phyloP scores from a whole-genome alignment of 2,797 vertebrate genomes.

The Danionella dracula region DNA sequence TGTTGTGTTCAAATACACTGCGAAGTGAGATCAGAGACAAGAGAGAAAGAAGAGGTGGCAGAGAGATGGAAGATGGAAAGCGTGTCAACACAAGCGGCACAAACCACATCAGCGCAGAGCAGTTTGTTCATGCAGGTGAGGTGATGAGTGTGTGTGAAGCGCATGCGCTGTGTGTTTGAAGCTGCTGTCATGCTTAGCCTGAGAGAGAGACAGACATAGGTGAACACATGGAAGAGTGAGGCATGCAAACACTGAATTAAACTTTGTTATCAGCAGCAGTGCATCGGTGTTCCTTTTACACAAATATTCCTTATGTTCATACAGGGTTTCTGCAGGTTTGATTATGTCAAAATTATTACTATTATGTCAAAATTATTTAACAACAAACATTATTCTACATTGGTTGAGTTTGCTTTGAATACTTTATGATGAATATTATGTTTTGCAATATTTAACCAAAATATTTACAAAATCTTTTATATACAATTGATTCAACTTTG shows the following conservation, averaged over 20 bases:
- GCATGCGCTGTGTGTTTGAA: conserved; percentile 7
- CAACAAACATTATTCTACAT: too few species aligned
- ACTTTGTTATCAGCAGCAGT: background rate
- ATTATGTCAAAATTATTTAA: too few species aligned
- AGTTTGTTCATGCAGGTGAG: conserved; percentile 44
- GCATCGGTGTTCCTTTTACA: too few species aligned
- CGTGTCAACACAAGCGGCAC: conserved; percentile 18
- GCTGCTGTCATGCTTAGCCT: conserved; percentile 9
- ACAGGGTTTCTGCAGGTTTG: too few species aligned
- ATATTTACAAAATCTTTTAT: too few species aligned
- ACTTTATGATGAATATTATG: too few species aligned
- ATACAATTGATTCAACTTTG: too few species aligned
- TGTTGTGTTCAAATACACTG: conserved; percentile 82
- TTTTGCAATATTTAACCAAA: too few species aligned
- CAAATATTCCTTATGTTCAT: too few species aligned
- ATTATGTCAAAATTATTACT: too few species aligned
- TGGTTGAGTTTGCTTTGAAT: too few species aligned
- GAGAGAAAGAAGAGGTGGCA: conserved; percentile 44
- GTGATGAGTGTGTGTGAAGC: background rate
- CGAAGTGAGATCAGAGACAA: conserved; percentile 53
- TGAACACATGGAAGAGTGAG: conserved; percentile 18
- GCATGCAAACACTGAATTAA: background rate
- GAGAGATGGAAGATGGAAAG: conserved; percentile 41
- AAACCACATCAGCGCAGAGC: conserved; percentile 33
- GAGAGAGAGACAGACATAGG: conserved; percentile 23